phyloP scores from a whole-genome alignment of 2,113 vertebrate species.

The Pluvianellus socialis region DNA sequence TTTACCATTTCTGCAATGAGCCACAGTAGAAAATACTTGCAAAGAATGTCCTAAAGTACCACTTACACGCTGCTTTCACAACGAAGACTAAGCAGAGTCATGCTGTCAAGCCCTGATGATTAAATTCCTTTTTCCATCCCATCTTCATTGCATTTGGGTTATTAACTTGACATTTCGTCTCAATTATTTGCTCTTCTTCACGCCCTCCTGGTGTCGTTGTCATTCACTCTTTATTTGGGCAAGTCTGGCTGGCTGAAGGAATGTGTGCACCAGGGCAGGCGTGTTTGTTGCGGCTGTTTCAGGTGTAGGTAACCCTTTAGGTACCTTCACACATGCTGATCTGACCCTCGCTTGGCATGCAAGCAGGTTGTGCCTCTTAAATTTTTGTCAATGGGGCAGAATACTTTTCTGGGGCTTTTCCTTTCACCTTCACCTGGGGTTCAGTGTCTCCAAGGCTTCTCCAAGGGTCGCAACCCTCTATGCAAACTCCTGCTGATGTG shows the following conservation, averaged over 20 bases:
- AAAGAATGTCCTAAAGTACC: background rate
- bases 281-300: background rate
- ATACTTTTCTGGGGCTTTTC: background rate
- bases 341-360: rapidly evolving
- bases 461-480: too few relatives aligned
- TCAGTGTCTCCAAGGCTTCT: background rate
- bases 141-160: rapidly evolving
- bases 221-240: background rate
- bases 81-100: background rate
- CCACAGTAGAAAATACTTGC: background rate
- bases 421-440: background rate
- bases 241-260: background rate
- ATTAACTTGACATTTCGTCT: background rate
- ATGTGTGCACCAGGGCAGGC: background rate
- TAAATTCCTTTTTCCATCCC: background rate
- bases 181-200: background rate
- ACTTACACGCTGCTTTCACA: rapidly evolving
- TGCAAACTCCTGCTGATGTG: background rate
- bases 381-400: rapidly evolving
- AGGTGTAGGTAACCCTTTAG: background rate
- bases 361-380: background rate
- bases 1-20: background rate
- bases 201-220: background rate
- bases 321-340: rapidly evolving
- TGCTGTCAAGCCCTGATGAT: background rate